phyloP scores from a whole-genome alignment of 2,888 invertebrate genomes.

The Deroplatys truncata region DNA sequence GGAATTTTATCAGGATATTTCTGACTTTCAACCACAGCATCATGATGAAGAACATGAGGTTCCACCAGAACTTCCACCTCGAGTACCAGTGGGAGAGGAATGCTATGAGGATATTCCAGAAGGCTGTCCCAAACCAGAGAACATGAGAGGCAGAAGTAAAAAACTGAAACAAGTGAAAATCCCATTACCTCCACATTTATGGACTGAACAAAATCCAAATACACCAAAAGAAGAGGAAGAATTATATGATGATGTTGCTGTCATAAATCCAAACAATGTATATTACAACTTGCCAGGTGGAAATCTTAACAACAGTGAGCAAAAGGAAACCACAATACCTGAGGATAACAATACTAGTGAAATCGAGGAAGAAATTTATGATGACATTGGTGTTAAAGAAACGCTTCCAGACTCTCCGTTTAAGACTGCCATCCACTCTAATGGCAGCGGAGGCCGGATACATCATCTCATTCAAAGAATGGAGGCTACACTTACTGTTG shows the following conservation, averaged over 20 bases:
- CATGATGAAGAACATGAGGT: not conserved
- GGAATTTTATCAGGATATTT: conserved; percentile 23
- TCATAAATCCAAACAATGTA: not conserved
- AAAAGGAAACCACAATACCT: not conserved
- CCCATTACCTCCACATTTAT: not conserved
- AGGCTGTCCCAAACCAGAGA: not conserved
- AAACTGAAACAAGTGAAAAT: not conserved
- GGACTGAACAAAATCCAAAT: not conserved
- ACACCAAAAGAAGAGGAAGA: not conserved
- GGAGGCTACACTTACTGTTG: not conserved
- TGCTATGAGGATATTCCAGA: not conserved
- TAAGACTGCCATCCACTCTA: not conserved
- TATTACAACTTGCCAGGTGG: not conserved
- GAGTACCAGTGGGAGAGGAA: not conserved
- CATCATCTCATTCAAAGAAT: conserved; percentile 5
- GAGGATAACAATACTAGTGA: not conserved
- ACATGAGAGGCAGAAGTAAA: not conserved
- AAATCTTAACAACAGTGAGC: not conserved
- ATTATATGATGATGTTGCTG: conserved; percentile 18
- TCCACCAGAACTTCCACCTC: not conserved
- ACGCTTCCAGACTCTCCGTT: not conserved
- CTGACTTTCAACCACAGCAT: not conserved
- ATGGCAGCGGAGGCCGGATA: not conserved
- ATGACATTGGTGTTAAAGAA: conserved; percentile 19
- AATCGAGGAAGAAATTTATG: conserved; percentile 20